phyloP scores from a whole-genome alignment of 2,797 vertebrate genomes.

The Percopsis omiscomaycus region DNA sequence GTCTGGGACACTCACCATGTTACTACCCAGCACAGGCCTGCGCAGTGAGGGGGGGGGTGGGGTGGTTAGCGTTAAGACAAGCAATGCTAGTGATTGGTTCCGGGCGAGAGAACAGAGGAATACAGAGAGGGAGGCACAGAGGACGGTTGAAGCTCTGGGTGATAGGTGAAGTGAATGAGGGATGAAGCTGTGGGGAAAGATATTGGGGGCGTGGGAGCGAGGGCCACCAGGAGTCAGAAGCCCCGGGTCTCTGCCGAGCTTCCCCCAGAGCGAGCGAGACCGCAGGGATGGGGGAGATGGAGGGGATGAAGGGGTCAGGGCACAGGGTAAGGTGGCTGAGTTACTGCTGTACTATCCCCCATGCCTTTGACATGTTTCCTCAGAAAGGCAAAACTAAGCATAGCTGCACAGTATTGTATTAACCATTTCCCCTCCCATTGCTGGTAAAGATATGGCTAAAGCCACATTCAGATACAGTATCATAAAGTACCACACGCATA shows the following conservation, averaged over 20 bases:
- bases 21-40: constrained; percentile 67
- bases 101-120: constrained; percentile 42
- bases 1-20: constrained; percentile 67
- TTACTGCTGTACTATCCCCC: constrained; percentile 64
- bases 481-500: constrained; percentile 73
- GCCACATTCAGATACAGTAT: constrained; percentile 79
- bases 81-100: constrained; percentile 45
- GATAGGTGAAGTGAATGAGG: constrained; percentile 7
- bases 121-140: constrained; percentile 44
- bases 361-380: constrained; percentile 67
- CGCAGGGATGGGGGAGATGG: constrained; percentile 27
- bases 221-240: constrained; percentile 25
- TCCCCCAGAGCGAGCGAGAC: constrained; percentile 33
- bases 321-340: constrained; percentile 59
- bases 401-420: constrained; percentile 81
- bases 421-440: constrained; percentile 75
- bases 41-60: constrained; percentile 45
- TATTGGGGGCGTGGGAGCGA: constrained; percentile 22
- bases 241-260: constrained; percentile 16
- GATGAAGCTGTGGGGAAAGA: too few species aligned
- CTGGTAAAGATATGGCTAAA: constrained; percentile 82
- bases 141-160: constrained; percentile 43
- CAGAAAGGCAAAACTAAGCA: constrained; percentile 77
- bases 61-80: constrained; percentile 31
- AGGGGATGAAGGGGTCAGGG: constrained; percentile 35